A percentile compares a stretch with the other conserved stretches of the same genome.
These are phyloP conservation scores for Galagoides demidoff DNA, from an alignment of 2,797 vertebrate genomes.

Conservation along the genomic window DNA sequence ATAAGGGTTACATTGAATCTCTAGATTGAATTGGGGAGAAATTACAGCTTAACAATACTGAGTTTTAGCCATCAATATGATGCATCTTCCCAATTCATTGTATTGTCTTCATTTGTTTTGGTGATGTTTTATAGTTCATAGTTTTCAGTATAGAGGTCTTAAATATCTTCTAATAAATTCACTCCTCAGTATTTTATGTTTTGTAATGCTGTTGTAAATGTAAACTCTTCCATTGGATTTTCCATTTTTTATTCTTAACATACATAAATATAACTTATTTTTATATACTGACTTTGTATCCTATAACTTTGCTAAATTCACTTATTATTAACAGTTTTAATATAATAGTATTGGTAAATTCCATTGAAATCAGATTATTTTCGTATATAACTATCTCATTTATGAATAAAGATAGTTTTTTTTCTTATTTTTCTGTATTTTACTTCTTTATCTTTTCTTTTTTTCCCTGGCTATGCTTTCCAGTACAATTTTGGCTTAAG, in stretches of 20 bases:
- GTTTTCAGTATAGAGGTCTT: background rate
- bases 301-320: background rate
- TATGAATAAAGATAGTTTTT: background rate
- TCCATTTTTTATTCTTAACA: background rate
- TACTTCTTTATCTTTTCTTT: background rate
- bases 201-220: background rate
- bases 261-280: background rate
- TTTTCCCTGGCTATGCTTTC: background rate
- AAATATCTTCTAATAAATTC: background rate
- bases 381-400: background rate
- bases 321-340: background rate
- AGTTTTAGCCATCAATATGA: background rate
- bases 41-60: background rate
- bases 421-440: background rate
- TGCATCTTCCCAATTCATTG: background rate
- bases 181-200: background rate
- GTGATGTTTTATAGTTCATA: background rate
- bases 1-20: background rate
- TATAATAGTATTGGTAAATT: background rate
- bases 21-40: background rate
- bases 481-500: background rate
- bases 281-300: background rate
- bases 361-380: background rate
- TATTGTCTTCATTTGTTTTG: background rate
- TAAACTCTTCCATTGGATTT: background rate